A percentile compares a stretch with the other conserved stretches of the same genome.
Conservation (phyloP, 1,140 invertebrate genomes). For the Frieseomelitta varia region DNA sequence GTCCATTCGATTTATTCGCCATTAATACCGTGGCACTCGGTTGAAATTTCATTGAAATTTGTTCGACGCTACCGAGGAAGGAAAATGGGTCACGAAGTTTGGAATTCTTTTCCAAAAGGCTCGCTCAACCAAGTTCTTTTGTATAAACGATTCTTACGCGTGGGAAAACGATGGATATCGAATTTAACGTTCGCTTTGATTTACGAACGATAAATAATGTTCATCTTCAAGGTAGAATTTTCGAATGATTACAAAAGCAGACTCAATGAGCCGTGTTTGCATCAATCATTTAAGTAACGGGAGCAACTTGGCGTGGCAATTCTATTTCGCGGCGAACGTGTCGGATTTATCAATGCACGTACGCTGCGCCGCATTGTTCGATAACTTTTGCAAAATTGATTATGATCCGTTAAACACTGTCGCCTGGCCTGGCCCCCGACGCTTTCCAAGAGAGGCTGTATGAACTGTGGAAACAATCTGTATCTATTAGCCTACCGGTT, state of each 20-base stretch:
- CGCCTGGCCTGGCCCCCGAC: neutral
- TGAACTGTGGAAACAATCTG: conserved; percentile 17
- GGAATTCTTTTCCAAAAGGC: neutral
- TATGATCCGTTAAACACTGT: neutral
- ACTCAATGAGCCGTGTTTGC: neutral
- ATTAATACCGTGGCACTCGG: neutral
- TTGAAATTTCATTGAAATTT: neutral
- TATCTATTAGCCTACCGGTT: neutral
- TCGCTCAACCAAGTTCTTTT: neutral
- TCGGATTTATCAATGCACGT: too few relatives aligned
- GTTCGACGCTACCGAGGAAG: neutral
- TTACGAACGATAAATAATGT: too few relatives aligned
- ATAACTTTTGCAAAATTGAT: conserved; percentile 18
- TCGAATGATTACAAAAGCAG: neutral
- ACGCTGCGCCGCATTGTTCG: neutral
- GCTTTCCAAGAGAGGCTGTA: neutral
- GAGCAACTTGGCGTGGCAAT: neutral
- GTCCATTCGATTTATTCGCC: neutral
- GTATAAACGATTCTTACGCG: neutral
- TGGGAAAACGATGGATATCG: neutral
- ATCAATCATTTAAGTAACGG: neutral
- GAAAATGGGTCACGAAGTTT: neutral
- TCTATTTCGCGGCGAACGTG: neutral
- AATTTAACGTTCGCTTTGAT: too few relatives aligned
- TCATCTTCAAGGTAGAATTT: neutral